Evolutionary conservation across 2,888 invertebrate species (phyloP), one percentile per base, ranked within the genome.

Genomic region (Vannuccia rotundouncinata): DNA sequence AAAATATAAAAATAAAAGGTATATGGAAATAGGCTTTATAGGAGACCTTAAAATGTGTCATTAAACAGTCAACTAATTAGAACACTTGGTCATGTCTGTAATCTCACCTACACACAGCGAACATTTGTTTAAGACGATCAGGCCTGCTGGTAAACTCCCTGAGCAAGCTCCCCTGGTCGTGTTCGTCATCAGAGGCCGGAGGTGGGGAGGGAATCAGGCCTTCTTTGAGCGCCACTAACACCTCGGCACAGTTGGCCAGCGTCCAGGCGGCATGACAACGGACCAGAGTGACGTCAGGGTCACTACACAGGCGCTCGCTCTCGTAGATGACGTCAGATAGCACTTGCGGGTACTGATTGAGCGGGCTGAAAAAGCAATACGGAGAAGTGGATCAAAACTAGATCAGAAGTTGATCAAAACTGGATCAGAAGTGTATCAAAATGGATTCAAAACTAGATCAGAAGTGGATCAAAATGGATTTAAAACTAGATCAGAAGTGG

Each of bases 261-360:
- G 94, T 91, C 95, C 95, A 95, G 0, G 93, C 92, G 0, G 93
- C 92, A 87, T 94, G 94, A 0, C 92, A 90, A 29, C 93, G 90
- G 0, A 94, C 93, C 0, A 90, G 90, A 28, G 92, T 86, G 29
- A 59, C 59, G 29, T 78, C 78, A 28, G 74, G 59, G 59, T 29
- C 78, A n/a, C 5, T 5, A 29, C 78, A 78, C 17, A 78, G 66
- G 17, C 29, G 31, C 66, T 29, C 66, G 29, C 29, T 29, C 66
- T 59, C 29, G 27, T 75, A 73, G 78, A 78, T 59, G 0, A 78
- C 66, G 2, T 59, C 78, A 10, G 74, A 75, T 1, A 78, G 60
- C 1, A 59, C 1, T 5, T 27, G 78, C 29, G 66, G 25, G 10
- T 78, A 29, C 5, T n/a, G 66, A 27, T 66, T 66, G 5, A 66